These are phyloP conservation scores for Pogonophryne albipinna DNA, from an alignment of 2,797 vertebrate species.

Conservation along the genomic window DNA sequence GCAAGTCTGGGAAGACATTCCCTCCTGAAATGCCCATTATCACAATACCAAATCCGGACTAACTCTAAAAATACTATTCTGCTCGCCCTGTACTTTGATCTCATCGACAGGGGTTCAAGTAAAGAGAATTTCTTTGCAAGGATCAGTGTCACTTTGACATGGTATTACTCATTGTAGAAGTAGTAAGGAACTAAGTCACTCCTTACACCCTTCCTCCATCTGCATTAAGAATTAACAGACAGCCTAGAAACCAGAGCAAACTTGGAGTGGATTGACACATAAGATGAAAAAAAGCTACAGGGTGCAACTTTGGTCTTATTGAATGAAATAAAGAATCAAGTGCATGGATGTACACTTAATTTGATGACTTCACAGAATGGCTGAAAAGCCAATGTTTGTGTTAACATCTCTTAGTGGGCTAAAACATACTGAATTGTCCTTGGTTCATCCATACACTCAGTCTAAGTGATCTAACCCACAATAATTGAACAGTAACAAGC, in stretches of 20 bases:
- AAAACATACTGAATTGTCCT: slow-evolving; percentile 6
- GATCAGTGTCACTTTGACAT: slow-evolving; percentile 44
- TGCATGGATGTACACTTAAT: slow-evolving; percentile 11
- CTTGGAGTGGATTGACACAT: slow-evolving; percentile 22
- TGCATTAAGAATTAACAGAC: slow-evolving; percentile 41
- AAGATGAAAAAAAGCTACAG: slow-evolving; percentile 4
- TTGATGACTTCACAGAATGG: slow-evolving; percentile 19
- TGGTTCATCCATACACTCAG: slow-evolving; percentile 22
- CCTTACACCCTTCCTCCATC: slow-evolving; percentile 16
- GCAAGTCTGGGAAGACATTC: slow-evolving; percentile 7
- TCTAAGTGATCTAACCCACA: slow-evolving; percentile 35
- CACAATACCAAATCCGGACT: slow-evolving; percentile 28
- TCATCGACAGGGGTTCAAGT: slow-evolving; percentile 24
- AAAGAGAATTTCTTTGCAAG: slow-evolving; percentile 32
- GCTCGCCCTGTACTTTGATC: slow-evolving; percentile 34
- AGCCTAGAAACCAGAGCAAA: slow-evolving; percentile 17
- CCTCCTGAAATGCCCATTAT: slow-evolving; percentile 42
- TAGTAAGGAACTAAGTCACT: slow-evolving; percentile 13
- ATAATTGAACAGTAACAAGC: slow-evolving; percentile 23
- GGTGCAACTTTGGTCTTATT: not conserved
- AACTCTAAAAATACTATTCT: slow-evolving; percentile 30
- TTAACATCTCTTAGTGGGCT: slow-evolving; percentile 16
- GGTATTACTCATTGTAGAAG: slow-evolving; percentile 31
- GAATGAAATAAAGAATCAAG: slow-evolving; percentile 10
- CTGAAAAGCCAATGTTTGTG: slow-evolving; percentile 15